A percentile compares a stretch with the other conserved stretches of the same genome.
phyloP scores from a whole-genome alignment of 2,797 vertebrate genomes.

The Melanogrammus aeglefinus region DNA sequence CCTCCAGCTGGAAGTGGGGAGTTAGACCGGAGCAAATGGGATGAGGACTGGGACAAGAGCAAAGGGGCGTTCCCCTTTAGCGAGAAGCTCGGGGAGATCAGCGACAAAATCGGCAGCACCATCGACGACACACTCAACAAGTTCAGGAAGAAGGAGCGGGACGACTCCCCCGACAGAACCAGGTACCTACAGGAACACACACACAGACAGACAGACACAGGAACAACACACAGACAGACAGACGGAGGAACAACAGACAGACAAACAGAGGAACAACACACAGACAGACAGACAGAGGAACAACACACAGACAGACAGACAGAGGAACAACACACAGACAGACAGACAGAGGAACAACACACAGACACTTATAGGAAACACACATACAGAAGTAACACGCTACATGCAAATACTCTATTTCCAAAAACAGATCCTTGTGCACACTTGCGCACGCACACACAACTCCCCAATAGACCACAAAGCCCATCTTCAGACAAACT shows the following conservation, averaged over 20 bases:
- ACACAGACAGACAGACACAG: background rate
- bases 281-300: background rate
- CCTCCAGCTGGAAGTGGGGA: slow-evolving; percentile 78
- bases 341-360: too few species aligned
- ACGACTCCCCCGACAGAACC: slow-evolving; percentile 93
- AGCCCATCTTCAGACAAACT: background rate
- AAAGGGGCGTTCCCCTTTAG: slow-evolving; percentile 91
- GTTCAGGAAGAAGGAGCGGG: slow-evolving; percentile 96
- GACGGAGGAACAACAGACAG: background rate
- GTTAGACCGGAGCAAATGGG: slow-evolving; percentile 92
- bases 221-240: background rate
- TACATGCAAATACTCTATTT: too few species aligned
- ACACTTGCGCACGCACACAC: background rate
- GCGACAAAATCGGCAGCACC: slow-evolving; percentile 97
- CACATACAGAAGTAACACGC: background rate
- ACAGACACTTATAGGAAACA: background rate
- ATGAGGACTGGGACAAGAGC: slow-evolving; percentile 99
- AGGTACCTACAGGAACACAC: slow-evolving; percentile 71
- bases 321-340: too few species aligned
- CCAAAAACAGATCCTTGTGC: too few species aligned
- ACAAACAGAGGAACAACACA: background rate
- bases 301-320: background rate
- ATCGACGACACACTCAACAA: slow-evolving; percentile 98
- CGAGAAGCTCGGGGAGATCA: slow-evolving; percentile 95
- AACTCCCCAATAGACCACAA: background rate